Conservation (phyloP, 2,888 invertebrate genomes). For the Cephus pulcher region DNA sequence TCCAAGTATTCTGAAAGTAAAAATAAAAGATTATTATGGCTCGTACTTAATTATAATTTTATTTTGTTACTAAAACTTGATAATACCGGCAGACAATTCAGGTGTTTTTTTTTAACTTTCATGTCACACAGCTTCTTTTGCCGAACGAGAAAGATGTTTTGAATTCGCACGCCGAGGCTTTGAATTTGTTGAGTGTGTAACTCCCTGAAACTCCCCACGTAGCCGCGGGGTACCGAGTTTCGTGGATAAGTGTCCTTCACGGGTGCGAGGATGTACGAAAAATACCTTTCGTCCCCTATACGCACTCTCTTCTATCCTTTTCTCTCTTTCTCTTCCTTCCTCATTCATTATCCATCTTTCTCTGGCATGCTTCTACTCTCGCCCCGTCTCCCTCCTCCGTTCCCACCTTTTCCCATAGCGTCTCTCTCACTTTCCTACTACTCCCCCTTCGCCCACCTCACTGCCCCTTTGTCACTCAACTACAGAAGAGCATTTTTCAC, state of each 20-base stretch:
- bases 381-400: background rate
- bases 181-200: background rate
- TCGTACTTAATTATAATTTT: no score
- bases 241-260: conserved; percentile 2
- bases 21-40: no score
- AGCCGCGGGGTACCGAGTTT: background rate
- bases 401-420: background rate
- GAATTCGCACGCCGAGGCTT: background rate
- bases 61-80: background rate
- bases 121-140: background rate
- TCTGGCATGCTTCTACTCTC: background rate
- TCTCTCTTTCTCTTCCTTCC: background rate
- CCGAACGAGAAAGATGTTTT: background rate
- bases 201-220: background rate
- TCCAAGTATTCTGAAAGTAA: background rate
- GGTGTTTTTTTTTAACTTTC: background rate
- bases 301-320: background rate
- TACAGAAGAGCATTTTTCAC: conserved; percentile 19
- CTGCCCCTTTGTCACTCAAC: conserved; percentile 3
- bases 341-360: background rate
- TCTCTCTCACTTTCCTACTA: background rate
- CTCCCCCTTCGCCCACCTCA: background rate
- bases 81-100: background rate
- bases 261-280: conserved; percentile 3
- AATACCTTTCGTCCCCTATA: conserved; percentile 6